phyloP scores from a whole-genome alignment of 2,888 invertebrate species.

The Eupithecia abbreviata region DNA sequence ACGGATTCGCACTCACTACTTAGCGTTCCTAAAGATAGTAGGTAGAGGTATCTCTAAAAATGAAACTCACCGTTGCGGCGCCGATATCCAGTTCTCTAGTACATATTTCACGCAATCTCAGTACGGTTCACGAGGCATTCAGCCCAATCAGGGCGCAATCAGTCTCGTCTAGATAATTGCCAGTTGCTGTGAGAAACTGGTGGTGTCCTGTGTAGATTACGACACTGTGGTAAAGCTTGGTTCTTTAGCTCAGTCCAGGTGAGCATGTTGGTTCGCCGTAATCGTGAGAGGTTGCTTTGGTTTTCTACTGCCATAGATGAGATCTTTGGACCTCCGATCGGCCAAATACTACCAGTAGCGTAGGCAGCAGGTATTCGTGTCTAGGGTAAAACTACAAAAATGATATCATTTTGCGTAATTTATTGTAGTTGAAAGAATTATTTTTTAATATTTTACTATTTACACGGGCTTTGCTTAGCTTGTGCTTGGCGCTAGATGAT shows the following conservation, averaged over 20 bases:
- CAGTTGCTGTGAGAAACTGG: constrained; percentile 26
- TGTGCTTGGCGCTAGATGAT: too few relatives aligned
- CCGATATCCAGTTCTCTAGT: constrained; percentile 12
- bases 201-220: constrained; percentile 18
- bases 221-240: not conserved
- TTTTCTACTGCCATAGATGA: too few relatives aligned
- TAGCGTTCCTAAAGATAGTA: not conserved
- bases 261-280: not conserved
- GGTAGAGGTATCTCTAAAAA: not conserved
- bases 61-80: not conserved
- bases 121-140: constrained; percentile 19
- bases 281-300: not conserved
- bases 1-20: too few relatives aligned
- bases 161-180: constrained; percentile 28
- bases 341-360: too few relatives aligned
- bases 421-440: not conserved
- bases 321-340: too few relatives aligned
- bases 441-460: too few relatives aligned
- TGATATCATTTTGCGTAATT: too few relatives aligned
- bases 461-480: too few relatives aligned
- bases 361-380: too few relatives aligned
- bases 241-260: not conserved
- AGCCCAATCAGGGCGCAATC: constrained; percentile 29
- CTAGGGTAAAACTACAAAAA: too few relatives aligned
- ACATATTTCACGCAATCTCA: constrained; percentile 19